Conservation (phyloP, 1,140 invertebrate species). For the Teleopsis dalmanni region DNA sequence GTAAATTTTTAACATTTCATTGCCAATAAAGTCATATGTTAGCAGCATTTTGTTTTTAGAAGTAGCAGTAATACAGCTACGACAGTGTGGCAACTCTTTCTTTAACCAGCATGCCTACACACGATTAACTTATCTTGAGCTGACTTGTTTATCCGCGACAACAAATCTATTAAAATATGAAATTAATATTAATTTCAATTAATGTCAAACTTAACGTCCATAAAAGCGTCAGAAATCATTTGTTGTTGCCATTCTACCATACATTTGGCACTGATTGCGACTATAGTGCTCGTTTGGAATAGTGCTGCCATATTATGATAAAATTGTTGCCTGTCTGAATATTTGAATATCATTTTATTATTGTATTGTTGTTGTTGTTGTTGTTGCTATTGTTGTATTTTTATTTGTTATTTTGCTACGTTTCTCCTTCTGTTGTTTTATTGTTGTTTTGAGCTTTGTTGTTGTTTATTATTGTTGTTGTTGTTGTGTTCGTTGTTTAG, state of each 20-base stretch:
- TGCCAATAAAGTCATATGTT: too few relatives aligned
- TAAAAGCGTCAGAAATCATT: constrained; percentile 41
- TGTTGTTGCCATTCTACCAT: constrained; percentile 27
- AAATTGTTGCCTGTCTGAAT: background rate
- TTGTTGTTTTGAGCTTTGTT: constrained; percentile 2
- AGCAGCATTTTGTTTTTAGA: too few relatives aligned
- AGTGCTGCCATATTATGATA: background rate
- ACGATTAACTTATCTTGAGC: background rate
- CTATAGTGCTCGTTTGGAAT: background rate
- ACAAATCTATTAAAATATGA: constrained; percentile 18
- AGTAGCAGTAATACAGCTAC: too few relatives aligned
- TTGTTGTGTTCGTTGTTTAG: constrained; percentile 8
- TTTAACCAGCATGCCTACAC: too few relatives aligned
- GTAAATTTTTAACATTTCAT: too few relatives aligned
- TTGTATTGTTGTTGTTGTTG: background rate
- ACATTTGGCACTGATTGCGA: background rate
- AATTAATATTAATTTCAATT: constrained; percentile 45
- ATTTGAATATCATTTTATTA: background rate
- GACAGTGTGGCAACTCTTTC: too few relatives aligned
- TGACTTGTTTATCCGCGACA: constrained; percentile 3
- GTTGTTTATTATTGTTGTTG: background rate
- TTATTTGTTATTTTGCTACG: background rate
- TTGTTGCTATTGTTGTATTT: background rate
- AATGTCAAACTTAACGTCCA: constrained; percentile 43
- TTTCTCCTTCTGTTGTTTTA: background rate